phyloP scores from a whole-genome alignment of 2,113 vertebrate genomes.

The Zeus faber region DNA sequence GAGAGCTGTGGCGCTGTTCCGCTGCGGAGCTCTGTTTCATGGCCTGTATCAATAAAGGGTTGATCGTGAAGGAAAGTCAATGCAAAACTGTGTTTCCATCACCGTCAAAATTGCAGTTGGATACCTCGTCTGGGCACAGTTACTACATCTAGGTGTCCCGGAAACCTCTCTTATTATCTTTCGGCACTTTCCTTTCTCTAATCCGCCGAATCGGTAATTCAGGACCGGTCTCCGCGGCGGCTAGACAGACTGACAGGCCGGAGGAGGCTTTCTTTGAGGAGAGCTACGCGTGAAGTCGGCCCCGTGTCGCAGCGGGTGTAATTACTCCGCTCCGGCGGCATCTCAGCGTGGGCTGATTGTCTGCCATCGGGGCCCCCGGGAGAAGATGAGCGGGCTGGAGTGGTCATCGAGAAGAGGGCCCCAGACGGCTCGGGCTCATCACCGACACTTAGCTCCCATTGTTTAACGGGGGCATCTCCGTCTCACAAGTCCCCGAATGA shows the following conservation, averaged over 20 bases:
- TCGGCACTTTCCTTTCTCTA: too few species aligned
- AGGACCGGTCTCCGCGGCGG: too few species aligned
- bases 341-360: conserved; percentile 55
- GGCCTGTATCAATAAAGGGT: too few species aligned
- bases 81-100: too few species aligned
- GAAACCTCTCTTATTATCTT: too few species aligned
- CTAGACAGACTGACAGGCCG: neutral
- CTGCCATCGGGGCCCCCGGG: conserved; percentile 9
- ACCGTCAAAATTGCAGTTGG: too few species aligned
- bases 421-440: conserved; percentile 57
- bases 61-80: too few species aligned
- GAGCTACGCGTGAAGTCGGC: neutral
- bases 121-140: too few species aligned
- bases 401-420: conserved; percentile 25
- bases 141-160: too few species aligned
- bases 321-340: conserved; percentile 33
- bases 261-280: conserved; percentile 32
- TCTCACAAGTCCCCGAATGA: conserved; percentile 4
- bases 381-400: conserved; percentile 30
- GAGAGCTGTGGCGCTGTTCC: too few species aligned
- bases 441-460: conserved; percentile 51
- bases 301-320: conserved; percentile 35
- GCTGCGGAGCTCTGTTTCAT: too few species aligned
- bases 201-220: too few species aligned
- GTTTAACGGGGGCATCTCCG: conserved; percentile 27